These are phyloP conservation scores for Nothocercus julius DNA, from an alignment of 2,113 vertebrate species.

Conservation along the genomic window DNA sequence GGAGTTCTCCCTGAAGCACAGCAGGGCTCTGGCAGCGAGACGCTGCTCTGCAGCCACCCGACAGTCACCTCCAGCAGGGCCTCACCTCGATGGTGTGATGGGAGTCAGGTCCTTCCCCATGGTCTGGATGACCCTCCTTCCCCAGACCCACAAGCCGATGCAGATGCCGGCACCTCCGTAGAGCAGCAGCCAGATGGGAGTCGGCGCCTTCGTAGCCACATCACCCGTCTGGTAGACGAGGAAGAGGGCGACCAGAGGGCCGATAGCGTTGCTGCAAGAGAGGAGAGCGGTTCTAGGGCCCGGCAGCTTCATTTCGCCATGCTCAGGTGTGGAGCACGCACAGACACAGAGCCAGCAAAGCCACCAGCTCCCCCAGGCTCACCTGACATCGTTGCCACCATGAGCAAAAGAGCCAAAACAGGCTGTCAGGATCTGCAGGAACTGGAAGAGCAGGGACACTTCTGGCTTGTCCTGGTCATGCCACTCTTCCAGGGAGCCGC, in stretches of 20 bases:
- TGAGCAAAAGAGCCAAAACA: conserved; percentile 98
- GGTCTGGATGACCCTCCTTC: conserved; percentile 96
- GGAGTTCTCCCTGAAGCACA: too few relatives aligned
- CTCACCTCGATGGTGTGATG: conserved; percentile 95
- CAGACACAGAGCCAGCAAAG: background rate
- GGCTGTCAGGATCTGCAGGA: conserved; percentile 94
- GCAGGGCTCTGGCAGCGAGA: background rate
- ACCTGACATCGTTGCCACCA: conserved; percentile 98
- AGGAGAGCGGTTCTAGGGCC: background rate
- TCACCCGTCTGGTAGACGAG: conserved; percentile 84
- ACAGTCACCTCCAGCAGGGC: background rate
- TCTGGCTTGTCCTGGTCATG: conserved; percentile 90
- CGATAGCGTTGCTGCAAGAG: conserved; percentile 92
- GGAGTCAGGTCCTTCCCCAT: conserved; percentile 97
- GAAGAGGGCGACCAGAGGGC: conserved; percentile 91
- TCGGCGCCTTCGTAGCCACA: conserved; percentile 81
- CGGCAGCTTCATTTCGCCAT: background rate
- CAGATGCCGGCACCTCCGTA: conserved; percentile 94
- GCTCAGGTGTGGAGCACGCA: background rate
- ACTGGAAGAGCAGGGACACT: conserved; percentile 92
- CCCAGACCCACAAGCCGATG: conserved; percentile 94
- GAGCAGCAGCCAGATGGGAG: conserved; percentile 92
- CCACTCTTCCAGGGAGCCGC: conserved; percentile 81
- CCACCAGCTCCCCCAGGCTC: background rate
- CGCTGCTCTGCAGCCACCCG: background rate